Base-by-base conservation (phyloP, 2,888 invertebrate species). In the Dryocosmus kuriphilus region DNA sequence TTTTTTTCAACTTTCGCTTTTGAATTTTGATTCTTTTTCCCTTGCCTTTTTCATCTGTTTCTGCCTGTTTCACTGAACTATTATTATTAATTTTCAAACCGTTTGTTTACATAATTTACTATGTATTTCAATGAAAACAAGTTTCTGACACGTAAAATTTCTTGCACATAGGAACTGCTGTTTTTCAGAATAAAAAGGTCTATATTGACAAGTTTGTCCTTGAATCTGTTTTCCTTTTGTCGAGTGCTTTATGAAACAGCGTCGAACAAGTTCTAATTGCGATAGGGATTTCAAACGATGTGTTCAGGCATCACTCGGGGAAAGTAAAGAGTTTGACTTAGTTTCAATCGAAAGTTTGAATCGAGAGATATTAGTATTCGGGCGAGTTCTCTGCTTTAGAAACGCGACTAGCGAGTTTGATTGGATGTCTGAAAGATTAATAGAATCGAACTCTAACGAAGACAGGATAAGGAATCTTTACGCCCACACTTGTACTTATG, bases 401-500 rank as follows among this genome's bases (percentile, higher is more conserved):
- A 32, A 62, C 32, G 62, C 62, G 62, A 32, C 63, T 35, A 63
- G 35, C 35, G 35, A 63, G 35, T 63, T 63, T 38, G 8, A 22
- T n/a, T 11, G 24, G 65, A 41, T 24, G 14, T 63, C 35, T 63
- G 35, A 16, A 63, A 63, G 38, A 19, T 27, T 3, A 16, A n/a
- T 24, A 24, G 65, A 65, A 65, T 41, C 41, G 38, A 41, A 16
- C 2, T 41, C 16, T 65, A 41, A 65, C 60, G 60, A n/a, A n/a
- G n/a, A 16, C 16, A 60, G 6, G 60, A 65, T 41, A 8, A 65
- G 22, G 19, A 41, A 38, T 65, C 22, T 65, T 5, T 65, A 38
- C 22, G 65, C 65, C 38, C 24, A 65, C 41, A 41, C 32, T 41
- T 71, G 51, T 71, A 71, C 71, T 71, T 71, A 46, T 71, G 71